Evolutionary conservation across 2,113 vertebrate genomes (phyloP).

Genomic region (Galeopterus variegatus): DNA sequence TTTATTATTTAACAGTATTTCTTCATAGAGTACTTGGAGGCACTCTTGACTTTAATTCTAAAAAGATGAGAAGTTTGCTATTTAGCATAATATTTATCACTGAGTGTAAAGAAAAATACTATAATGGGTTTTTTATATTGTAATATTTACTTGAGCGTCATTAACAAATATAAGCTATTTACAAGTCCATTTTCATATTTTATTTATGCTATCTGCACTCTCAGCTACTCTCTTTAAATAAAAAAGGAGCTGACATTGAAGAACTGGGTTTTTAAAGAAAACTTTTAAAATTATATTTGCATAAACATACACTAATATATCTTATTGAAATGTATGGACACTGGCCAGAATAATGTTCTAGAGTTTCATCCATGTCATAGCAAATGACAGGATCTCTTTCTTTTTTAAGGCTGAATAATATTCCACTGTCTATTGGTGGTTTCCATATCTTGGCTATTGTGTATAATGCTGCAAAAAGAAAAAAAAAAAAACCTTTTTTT

Average conservation of each 20-base stretch:
- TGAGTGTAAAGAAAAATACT: not conserved
- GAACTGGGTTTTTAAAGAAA: not conserved
- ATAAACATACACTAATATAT: not conserved
- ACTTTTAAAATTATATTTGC: not conserved
- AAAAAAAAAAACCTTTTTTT: too few species aligned
- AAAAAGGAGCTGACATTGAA: not conserved
- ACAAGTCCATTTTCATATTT: not conserved
- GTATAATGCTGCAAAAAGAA: not conserved
- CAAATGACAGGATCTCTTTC: not conserved
- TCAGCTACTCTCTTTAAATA: slow-evolving; percentile 36
- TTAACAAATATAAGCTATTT: not conserved
- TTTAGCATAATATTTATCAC: not conserved
- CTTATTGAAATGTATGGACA: not conserved
- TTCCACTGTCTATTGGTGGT: not conserved
- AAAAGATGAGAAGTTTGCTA: not conserved
- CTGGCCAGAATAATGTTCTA: not conserved
- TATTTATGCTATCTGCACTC: not conserved
- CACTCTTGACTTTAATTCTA: not conserved
- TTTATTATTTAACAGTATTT: slow-evolving; percentile 6
- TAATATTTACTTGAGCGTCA: not conserved
- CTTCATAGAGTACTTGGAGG: not conserved
- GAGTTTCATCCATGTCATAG: not conserved
- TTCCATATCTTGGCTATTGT: not conserved
- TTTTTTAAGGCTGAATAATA: not conserved
- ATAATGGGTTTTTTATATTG: not conserved